Conservation (phyloP, 2,113 vertebrate genomes). For the Lampris incognitus region DNA sequence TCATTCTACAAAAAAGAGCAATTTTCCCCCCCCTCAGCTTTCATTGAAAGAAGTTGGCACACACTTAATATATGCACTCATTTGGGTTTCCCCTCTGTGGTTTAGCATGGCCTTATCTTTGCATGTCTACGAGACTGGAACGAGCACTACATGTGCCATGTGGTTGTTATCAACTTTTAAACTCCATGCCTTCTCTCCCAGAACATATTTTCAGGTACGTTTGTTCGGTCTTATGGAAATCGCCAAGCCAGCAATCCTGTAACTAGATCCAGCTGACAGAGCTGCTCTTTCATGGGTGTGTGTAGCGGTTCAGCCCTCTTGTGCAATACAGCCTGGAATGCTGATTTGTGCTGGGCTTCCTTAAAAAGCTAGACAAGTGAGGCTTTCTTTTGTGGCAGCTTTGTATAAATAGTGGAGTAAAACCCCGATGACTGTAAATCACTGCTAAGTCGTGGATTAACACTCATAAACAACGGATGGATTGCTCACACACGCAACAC, state of each 20-base stretch:
- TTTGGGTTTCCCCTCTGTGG: background rate
- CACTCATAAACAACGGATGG: too few relatives aligned
- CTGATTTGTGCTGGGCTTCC: constrained; percentile 31
- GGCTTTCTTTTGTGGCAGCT: constrained; percentile 8
- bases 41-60: too few relatives aligned
- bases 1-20: background rate
- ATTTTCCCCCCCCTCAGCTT: too few relatives aligned
- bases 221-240: constrained; percentile 12
- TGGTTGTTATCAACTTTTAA: constrained; percentile 4
- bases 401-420: constrained; percentile 6
- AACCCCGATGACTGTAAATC: background rate
- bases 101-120: background rate
- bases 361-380: constrained; percentile 31
- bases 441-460: background rate
- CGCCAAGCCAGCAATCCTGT: constrained; percentile 21
- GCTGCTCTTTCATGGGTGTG: constrained; percentile 31
- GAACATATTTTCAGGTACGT: constrained; percentile 19
- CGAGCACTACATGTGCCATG: background rate
- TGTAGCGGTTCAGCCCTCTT: constrained; percentile 61
- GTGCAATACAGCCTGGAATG: constrained; percentile 69
- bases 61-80: too few relatives aligned
- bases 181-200: background rate
- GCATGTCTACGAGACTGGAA: constrained; percentile 8
- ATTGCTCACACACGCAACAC: too few relatives aligned
- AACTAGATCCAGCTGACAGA: constrained; percentile 59